Percentiles rank a stretch among this genome's conserved stretches.
These are phyloP conservation scores for Chrysolina oricalcia DNA, from an alignment of 2,888 invertebrate species.

Conservation along the genomic window DNA sequence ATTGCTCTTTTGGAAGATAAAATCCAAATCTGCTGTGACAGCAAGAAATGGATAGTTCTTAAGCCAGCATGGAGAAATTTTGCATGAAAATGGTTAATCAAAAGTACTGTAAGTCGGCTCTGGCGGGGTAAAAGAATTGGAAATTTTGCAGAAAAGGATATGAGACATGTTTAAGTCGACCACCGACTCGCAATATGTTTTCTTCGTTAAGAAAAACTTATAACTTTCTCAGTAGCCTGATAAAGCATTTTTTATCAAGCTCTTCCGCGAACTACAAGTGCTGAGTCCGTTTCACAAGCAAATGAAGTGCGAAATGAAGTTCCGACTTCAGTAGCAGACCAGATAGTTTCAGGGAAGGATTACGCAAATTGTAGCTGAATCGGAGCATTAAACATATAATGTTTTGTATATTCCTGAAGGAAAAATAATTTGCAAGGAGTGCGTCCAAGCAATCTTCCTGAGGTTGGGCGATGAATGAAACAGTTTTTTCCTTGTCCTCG, in stretches of 20 bases:
- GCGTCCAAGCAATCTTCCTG: background rate
- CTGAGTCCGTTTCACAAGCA: background rate
- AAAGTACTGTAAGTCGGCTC: background rate
- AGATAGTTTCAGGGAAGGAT: background rate
- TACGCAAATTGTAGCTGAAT: background rate
- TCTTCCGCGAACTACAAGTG: background rate
- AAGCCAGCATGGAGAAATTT: background rate
- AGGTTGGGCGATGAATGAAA: background rate
- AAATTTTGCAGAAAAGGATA: background rate
- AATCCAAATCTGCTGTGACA: slow-evolving; percentile 24
- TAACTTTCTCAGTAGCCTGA: background rate
- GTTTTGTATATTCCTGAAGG: background rate
- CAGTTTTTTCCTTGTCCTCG: background rate
- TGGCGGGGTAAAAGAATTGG: slow-evolving; percentile 3
- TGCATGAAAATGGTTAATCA: slow-evolving; percentile 15
- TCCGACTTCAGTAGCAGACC: background rate
- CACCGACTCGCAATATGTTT: background rate
- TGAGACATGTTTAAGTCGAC: background rate
- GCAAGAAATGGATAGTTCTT: background rate
- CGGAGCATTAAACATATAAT: background rate
- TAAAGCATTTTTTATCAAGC: background rate
- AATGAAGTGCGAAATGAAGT: background rate
- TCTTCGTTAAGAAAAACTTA: background rate
- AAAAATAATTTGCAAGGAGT: background rate
- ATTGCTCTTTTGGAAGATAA: slow-evolving; percentile 14